A percentile compares a stretch with the other conserved stretches of the same genome.
These are phyloP conservation scores for Neodontobutis hainanensis DNA, from an alignment of 2,113 vertebrate species.

Conservation along the genomic window DNA sequence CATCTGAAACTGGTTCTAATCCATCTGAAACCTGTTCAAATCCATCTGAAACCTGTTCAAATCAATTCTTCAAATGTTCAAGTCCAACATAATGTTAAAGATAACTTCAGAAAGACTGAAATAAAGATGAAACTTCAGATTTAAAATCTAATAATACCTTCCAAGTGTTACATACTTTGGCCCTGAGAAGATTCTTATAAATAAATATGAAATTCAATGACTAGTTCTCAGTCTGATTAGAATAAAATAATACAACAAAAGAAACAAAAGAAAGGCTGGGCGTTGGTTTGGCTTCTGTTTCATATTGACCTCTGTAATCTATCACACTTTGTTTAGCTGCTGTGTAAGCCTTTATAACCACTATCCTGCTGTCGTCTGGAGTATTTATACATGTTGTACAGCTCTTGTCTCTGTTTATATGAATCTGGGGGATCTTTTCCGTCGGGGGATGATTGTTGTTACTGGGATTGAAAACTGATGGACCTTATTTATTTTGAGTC, in stretches of 20 bases:
- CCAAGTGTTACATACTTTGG: too few species aligned
- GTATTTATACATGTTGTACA: constrained; percentile 31
- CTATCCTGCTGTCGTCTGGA: constrained; percentile 22
- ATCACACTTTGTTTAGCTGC: constrained; percentile 2
- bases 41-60: too few species aligned
- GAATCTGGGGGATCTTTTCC: background rate
- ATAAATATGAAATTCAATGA: background rate
- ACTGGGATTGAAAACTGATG: background rate
- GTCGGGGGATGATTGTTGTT: background rate
- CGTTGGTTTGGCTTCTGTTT: constrained; percentile 29
- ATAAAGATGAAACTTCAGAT: too few species aligned
- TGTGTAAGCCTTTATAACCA: constrained; percentile 31
- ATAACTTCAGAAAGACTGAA: too few species aligned
- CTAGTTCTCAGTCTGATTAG: background rate
- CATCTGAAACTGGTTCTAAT: too few species aligned
- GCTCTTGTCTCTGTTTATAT: constrained; percentile 13
- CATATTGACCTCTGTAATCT: constrained; percentile 7
- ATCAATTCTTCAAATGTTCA: too few species aligned
- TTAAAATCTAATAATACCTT: too few species aligned
- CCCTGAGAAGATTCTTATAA: too few species aligned
- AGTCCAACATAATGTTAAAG: too few species aligned
- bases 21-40: too few species aligned
- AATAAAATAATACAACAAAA: too few species aligned
- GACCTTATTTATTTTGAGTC: constrained; percentile 10
- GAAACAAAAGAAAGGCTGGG: background rate